phyloP scores from a whole-genome alignment of 2,888 invertebrate genomes.

The Nymphalis urticae region DNA sequence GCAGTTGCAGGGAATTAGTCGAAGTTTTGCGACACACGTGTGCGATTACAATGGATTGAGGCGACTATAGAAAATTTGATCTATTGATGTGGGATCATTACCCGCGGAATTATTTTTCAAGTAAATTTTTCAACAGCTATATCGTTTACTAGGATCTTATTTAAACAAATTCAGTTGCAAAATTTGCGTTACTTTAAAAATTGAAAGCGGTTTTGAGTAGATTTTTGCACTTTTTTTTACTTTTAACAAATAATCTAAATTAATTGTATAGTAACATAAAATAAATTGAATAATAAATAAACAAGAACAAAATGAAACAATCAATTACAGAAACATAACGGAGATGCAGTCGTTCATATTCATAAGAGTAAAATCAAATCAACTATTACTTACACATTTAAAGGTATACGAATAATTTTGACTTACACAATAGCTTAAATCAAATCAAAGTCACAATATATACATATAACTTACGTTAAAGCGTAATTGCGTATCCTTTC shows the following conservation, averaged over 20 bases:
- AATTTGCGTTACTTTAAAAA: background rate
- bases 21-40: slow-evolving; percentile 38
- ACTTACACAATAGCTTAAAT: background rate
- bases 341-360: background rate
- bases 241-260: no score
- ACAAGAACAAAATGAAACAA: background rate
- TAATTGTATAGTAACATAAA: no score
- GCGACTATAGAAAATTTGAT: slow-evolving; percentile 41
- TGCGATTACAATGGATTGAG: slow-evolving; percentile 41
- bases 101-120: slow-evolving; percentile 21
- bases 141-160: background rate
- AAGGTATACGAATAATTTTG: background rate
- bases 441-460: background rate
- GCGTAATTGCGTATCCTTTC: slow-evolving; percentile 3
- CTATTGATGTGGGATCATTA: slow-evolving; percentile 38
- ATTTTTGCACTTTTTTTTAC: no score
- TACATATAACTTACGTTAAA: background rate
- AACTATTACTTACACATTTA: background rate
- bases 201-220: no score
- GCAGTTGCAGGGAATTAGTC: slow-evolving; percentile 24
- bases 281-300: background rate
- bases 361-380: background rate
- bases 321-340: background rate
- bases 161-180: background rate
- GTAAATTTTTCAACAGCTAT: slow-evolving; percentile 20